Evolutionary conservation across 1,140 invertebrate genomes (phyloP), one percentile per base, ranked within the genome.

Genomic region (Panonychus citri): DNA sequence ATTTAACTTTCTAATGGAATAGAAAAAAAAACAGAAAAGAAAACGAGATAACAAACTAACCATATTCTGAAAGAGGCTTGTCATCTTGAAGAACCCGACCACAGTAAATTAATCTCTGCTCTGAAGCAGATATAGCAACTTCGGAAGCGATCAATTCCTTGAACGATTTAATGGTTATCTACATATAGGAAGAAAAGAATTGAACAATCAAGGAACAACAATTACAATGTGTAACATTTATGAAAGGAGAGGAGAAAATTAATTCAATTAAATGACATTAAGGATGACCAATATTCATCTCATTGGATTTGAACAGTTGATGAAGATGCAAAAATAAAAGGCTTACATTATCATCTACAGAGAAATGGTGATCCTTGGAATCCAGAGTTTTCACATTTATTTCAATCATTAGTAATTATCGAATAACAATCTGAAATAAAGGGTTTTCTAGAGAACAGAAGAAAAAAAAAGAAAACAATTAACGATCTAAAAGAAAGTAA

Each of bases 381-480:
- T 94, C 86, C 62, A 94, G 74, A 26, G 88, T 94, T 72, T 91
- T 91, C 43, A 94, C 82, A 59, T 82, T 87, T 46, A 89, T 70
- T 62, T 82, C 77, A 73, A 87, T 80, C 81, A 85, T 54, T 46
- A 46, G 30, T 34, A 34, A 7, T 12, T 7, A 34, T 34, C 30
- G 12, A 34, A 34, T 34, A 34, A 34, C 5, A 7, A 34, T 34
- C 30, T 7, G 30, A 34, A n/a, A n/a, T n/a, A n/a, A 34, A 34
- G 12, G 30, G 30, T 34, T 34, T 34, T 5, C 5, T 34, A 12
- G 12, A 34, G 5, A 34, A 34, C 5, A 34, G 5, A 7, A 5
- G 5, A 34, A 34, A 12, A 34, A 34, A 7, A 7, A 7, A 12
- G 12, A 34, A 12, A 34, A 34, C 5, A 34, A 34, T 34, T 34